A percentile compares a stretch with the other conserved stretches of the same genome.
Conservation (phyloP, 2,888 invertebrate species). For the Cantharis flavilabris region DNA sequence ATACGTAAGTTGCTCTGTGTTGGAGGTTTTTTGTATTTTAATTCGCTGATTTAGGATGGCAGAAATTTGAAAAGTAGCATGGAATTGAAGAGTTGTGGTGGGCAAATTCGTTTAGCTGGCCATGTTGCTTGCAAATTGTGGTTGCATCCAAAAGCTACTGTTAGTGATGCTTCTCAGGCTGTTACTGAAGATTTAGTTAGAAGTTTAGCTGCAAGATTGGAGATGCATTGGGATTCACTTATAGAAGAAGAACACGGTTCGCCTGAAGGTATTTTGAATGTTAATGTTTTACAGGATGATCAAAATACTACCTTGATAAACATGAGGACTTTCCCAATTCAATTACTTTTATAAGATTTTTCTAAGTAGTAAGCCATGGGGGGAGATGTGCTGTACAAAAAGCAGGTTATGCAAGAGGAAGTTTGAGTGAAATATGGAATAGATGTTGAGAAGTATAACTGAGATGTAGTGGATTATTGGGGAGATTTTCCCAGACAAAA, state of each 20-base stretch:
- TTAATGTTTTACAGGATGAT: not conserved
- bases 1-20: constrained; percentile 61
- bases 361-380: too few relatives aligned
- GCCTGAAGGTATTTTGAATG: constrained; percentile 63
- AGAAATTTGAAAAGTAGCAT: constrained; percentile 56
- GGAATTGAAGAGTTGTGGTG: constrained; percentile 63
- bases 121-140: constrained; percentile 76
- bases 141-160: constrained; percentile 75
- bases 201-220: constrained; percentile 82
- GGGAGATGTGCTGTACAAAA: too few relatives aligned
- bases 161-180: constrained; percentile 72
- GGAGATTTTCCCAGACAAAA: too few relatives aligned
- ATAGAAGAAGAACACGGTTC: constrained; percentile 78
- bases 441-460: too few relatives aligned
- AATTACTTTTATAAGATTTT: too few relatives aligned
- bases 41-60: constrained; percentile 52
- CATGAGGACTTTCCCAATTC: too few relatives aligned
- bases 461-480: too few relatives aligned
- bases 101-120: constrained; percentile 74
- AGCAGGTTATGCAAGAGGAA: too few relatives aligned
- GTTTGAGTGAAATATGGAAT: too few relatives aligned
- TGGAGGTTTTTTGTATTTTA: constrained; percentile 33
- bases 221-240: constrained; percentile 91
- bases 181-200: constrained; percentile 84
- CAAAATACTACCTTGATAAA: not conserved